Percentiles rank a stretch among this genome's conserved stretches.
Evolutionary conservation across 1,140 invertebrate species (phyloP).

Genomic region (Calosoma granatense): DNA sequence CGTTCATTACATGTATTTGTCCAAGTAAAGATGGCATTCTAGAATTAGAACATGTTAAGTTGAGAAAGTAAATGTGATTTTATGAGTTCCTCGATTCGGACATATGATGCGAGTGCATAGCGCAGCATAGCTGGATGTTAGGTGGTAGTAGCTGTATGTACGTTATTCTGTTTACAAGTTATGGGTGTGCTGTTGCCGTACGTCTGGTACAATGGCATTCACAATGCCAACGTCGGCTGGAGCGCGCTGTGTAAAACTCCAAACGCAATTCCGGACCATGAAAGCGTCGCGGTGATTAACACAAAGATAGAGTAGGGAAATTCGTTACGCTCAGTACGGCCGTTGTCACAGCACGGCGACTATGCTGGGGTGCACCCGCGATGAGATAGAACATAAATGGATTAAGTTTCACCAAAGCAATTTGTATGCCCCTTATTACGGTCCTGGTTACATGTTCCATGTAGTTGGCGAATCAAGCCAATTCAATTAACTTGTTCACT

Average conservation of each 20-base stretch:
- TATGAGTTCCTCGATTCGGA: background rate
- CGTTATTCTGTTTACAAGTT: too few relatives aligned
- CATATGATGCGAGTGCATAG: background rate
- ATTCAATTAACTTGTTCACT: conserved; percentile 30
- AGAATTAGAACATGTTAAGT: background rate
- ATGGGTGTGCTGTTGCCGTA: background rate
- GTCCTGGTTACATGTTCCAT: conserved; percentile 26
- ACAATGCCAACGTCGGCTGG: conserved; percentile 1
- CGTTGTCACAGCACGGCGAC: background rate
- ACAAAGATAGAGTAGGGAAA: conserved; percentile 7
- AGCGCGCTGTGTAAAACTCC: background rate
- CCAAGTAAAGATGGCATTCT: too few relatives aligned
- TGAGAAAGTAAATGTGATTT: background rate
- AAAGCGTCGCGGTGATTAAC: conserved; percentile 4
- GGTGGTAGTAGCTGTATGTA: background rate
- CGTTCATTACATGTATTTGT: too few relatives aligned
- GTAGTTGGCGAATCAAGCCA: conserved; percentile 28
- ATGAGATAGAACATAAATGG: conserved; percentile 23
- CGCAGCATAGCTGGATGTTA: background rate
- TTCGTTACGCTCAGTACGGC: conserved; percentile 6
- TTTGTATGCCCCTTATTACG: conserved; percentile 31
- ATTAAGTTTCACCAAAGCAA: conserved; percentile 32
- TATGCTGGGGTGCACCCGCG: background rate
- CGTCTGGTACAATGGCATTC: conserved; percentile 2
- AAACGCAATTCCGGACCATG: conserved; percentile 2